phyloP scores from a whole-genome alignment of 2,797 vertebrate genomes.

The Neomorphus geoffroyi region DNA sequence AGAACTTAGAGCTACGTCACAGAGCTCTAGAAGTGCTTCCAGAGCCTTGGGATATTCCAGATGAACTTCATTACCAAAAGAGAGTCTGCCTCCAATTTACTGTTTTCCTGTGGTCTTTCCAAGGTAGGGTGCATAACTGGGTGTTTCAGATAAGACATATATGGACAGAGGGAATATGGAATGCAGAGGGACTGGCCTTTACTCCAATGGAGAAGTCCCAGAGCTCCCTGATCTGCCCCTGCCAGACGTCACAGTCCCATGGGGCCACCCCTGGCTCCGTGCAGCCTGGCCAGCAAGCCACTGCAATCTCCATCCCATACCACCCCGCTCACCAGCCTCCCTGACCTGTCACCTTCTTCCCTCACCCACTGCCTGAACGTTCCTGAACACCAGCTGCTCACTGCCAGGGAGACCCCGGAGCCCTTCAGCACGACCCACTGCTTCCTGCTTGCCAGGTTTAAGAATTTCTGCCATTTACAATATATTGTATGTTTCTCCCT shows the following conservation, averaged over 20 bases:
- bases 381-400: background rate
- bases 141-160: fast-evolving
- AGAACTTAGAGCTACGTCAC: fast-evolving
- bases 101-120: background rate
- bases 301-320: conserved; percentile 6
- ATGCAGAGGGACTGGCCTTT: background rate
- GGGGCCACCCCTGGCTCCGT: background rate
- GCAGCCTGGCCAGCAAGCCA: background rate
- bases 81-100: background rate
- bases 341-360: background rate
- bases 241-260: fast-evolving
- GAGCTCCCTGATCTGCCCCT: background rate
- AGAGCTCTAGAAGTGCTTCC: background rate
- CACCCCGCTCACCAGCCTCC: fast-evolving
- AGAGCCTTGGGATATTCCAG: fast-evolving
- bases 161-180: fast-evolving
- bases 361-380: background rate
- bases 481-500: fast-evolving
- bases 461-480: background rate
- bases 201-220: fast-evolving
- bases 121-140: fast-evolving
- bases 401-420: background rate
- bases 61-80: background rate
- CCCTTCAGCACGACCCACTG: fast-evolving
- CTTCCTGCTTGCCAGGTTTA: background rate